Evolutionary conservation across 2,113 vertebrate species (phyloP).

Genomic region (Spea bombifrons): DNA sequence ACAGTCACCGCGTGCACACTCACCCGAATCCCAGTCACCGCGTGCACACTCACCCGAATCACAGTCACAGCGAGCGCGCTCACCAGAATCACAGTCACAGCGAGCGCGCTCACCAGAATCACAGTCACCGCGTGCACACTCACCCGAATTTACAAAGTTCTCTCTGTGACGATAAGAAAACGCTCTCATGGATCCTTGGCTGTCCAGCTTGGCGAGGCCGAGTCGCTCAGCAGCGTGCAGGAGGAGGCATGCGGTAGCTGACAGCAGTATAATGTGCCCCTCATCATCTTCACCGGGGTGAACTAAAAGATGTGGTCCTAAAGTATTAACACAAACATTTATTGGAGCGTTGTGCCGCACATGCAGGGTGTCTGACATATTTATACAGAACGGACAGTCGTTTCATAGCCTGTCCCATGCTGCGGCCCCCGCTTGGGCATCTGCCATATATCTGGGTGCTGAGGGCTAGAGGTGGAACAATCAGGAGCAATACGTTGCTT

Average conservation of each 20-base stretch:
- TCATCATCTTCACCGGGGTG: constrained; percentile 70
- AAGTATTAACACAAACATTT: not conserved
- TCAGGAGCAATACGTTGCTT: not conserved
- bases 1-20: no score
- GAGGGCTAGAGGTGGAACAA: not conserved
- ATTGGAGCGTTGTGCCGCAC: no score
- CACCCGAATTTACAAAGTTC: constrained; percentile 68
- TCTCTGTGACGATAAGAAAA: constrained; percentile 67
- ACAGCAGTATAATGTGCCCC: constrained; percentile 67
- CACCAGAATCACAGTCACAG: no score
- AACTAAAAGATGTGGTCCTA: constrained; percentile 67
- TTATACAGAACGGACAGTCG: not conserved
- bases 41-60: no score
- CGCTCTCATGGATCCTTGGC: constrained; percentile 60
- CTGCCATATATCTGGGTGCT: not conserved
- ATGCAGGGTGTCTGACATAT: not conserved
- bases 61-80: no score
- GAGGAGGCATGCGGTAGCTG: constrained; percentile 68
- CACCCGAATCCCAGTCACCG: no score
- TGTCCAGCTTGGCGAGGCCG: constrained; percentile 66
- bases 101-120: no score
- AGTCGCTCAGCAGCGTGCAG: constrained; percentile 65
- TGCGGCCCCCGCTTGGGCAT: not conserved
- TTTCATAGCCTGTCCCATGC: no score
- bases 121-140: no score